Percentiles rank a stretch among this genome's conserved stretches.
phyloP scores from a whole-genome alignment of 2,888 invertebrate genomes.

The Gymnosoma rotundatum region DNA sequence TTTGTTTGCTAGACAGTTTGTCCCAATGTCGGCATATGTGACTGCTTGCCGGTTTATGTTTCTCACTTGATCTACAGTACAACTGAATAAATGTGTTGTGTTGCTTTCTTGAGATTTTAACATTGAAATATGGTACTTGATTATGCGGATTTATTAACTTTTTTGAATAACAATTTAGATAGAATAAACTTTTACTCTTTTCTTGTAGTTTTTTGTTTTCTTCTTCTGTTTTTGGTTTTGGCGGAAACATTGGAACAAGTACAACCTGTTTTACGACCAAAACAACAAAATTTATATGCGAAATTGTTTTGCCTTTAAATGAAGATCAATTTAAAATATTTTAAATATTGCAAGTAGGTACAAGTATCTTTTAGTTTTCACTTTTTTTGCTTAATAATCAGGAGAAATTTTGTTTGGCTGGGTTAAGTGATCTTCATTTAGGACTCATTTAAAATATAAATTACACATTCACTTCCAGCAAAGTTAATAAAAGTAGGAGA shows the following conservation, averaged over 20 bases:
- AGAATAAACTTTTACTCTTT: slow-evolving; percentile 66
- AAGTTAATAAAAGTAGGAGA: neutral
- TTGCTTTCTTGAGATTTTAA: slow-evolving; percentile 46
- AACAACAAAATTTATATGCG: slow-evolving; percentile 65
- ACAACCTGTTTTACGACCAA: slow-evolving; percentile 63
- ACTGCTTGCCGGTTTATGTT: slow-evolving; percentile 29
- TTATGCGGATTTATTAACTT: slow-evolving; percentile 64
- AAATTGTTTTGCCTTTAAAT: slow-evolving; percentile 58
- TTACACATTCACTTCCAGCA: slow-evolving; percentile 43
- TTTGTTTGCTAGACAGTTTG: slow-evolving; percentile 27
- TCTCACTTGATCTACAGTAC: slow-evolving; percentile 39
- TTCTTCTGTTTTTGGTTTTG: slow-evolving; percentile 19
- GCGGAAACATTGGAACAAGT: slow-evolving; percentile 41
- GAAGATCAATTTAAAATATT: slow-evolving; percentile 54
- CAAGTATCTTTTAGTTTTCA: slow-evolving; percentile 44
- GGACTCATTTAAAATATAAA: slow-evolving; percentile 58
- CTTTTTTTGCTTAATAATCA: slow-evolving; percentile 40
- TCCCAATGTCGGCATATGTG: slow-evolving; percentile 37
- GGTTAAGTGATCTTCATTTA: slow-evolving; percentile 46
- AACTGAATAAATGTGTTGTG: slow-evolving; percentile 41
- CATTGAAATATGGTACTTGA: slow-evolving; percentile 69
- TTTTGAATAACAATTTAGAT: slow-evolving; percentile 50
- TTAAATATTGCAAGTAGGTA: slow-evolving; percentile 36
- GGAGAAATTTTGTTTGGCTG: slow-evolving; percentile 53
- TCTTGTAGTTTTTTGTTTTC: slow-evolving; percentile 9